Base-by-base conservation (phyloP, 2,888 invertebrate genomes). In the Drosophila bunnanda region DNA sequence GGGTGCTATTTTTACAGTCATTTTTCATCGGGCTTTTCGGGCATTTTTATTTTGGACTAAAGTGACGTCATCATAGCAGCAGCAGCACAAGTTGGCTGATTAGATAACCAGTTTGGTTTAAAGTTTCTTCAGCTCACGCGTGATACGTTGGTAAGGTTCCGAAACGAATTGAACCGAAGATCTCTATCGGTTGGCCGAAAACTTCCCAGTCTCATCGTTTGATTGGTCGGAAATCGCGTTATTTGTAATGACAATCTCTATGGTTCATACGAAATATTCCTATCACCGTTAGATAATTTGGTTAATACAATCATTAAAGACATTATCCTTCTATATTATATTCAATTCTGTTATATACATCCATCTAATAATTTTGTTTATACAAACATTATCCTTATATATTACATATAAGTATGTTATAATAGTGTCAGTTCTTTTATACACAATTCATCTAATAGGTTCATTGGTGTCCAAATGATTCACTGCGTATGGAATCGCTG, bases 1-100 rank as follows among this genome's bases (percentile, higher is more conserved):
- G 62, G 55, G 30, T 58, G 64, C 68, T 75, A 76, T 82, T 80
- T 70, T 50, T 67, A 64, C 75, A 69, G 28, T 39, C 60, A 75
- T 64, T 84, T 68, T 71, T 74, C 53, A 36, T 54, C 32, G 68
- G 46, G 38, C 50, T 55, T 25, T 52, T 60, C 53, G 44, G 41
- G 53, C 67, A 54, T 55, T 68, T 68, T 69, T 68, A 57, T 68
- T 70, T 68, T 70, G 36, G 55, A 30, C 34, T 25, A 6, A 44
- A 57, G 70, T 69, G 69, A 70, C 70, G 58, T 59, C 52, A 32
- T 30, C 36, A 4, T 15, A 46, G 28, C 46, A 28, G 25, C 28
- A 52, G 50, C 20, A 34, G 8, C 13, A 28, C 13, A n/a, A 58
- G 10, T 28, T 54, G 6, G 6, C 17, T 60, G 76, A 76, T 79